phyloP scores from a whole-genome alignment of 2,113 vertebrate species.

The Entosphenus tridentatus region DNA sequence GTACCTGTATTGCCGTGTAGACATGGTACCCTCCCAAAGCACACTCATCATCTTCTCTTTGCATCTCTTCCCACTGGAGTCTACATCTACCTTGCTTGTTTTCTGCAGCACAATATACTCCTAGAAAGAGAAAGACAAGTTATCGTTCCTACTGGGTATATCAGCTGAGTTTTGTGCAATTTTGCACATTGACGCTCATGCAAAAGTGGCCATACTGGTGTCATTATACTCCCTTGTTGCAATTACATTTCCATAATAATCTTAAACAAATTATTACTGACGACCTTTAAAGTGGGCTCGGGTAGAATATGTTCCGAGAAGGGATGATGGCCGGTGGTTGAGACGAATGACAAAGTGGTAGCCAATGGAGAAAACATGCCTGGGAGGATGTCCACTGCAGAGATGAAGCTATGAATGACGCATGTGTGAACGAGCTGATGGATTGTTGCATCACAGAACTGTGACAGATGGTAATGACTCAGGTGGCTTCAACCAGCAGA shows the following conservation, averaged over 20 bases:
- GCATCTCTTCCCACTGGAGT: constrained; percentile 66
- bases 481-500: no score
- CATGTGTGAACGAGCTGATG: not conserved
- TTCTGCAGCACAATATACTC: constrained; percentile 53
- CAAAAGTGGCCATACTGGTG: not conserved
- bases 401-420: no score
- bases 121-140: constrained; percentile 15
- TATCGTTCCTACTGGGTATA: not conserved
- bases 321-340: no score
- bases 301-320: constrained; percentile 10
- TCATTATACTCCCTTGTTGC: not conserved
- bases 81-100: constrained; percentile 60
- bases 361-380: no score
- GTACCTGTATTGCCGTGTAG: constrained; percentile 32
- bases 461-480: not conserved
- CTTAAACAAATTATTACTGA: not conserved
- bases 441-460: not conserved
- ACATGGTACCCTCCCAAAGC: constrained; percentile 34
- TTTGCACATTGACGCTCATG: not conserved
- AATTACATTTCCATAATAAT: not conserved
- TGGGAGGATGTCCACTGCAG: no score
- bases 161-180: not conserved
- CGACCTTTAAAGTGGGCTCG: not conserved
- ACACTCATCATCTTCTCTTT: constrained; percentile 77
- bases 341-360: no score